Base-by-base conservation (phyloP, 2,113 vertebrate genomes). In the rabbit (Oryctolagus cuniculus) region DNA sequence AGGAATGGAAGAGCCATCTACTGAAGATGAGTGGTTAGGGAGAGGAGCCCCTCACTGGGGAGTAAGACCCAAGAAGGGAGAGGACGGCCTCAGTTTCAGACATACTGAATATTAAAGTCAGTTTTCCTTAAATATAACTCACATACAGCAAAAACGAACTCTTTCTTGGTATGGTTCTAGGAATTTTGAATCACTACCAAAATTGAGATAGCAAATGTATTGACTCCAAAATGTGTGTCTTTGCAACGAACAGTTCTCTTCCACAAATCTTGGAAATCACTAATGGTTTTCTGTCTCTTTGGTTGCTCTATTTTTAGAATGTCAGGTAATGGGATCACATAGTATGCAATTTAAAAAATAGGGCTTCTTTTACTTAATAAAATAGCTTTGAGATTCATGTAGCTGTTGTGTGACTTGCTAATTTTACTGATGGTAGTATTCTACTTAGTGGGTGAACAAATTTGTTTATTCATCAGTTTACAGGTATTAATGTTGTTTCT, bases 261-360 rank as follows among this genome's bases (percentile, higher is more conserved):
- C 19, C 10, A 1, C 10, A 88, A 10, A 7, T 3, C 6, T 49
- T 24, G 44, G 36, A 61, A 82, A 34, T 22, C 5, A 70, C 16
- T 10, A 16, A 69, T 27, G 22, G 6, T 51, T 84, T 74, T 36
- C 31, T 61, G 9, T n/a, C 49, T 24, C 4, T 31, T 10, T 10
- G 55, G 58, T 75, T 67, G 55, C 83, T 94, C 66, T 69, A 53
- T 87, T 77, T 72, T 82, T 63, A 78, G 21, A 78, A 78, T 31
- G 75, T 63, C 29, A 69, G 67, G 21, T 86, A 69, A 82, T 87
- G 12, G 9, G 78, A 69, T 38, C 16, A 38, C 2, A 36, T 5
- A 63, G 5, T 22, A 29, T 7, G 6, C 1, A 21, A 6, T 89
- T 53, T 80, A 27, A 15, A 91, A 85, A 69, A 34, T 85, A 9